Percentiles rank a stretch among this genome's conserved stretches.
These are phyloP conservation scores for Drosophila simulans DNA, from an alignment of 1,140 invertebrate species.

Conservation along the genomic window DNA sequence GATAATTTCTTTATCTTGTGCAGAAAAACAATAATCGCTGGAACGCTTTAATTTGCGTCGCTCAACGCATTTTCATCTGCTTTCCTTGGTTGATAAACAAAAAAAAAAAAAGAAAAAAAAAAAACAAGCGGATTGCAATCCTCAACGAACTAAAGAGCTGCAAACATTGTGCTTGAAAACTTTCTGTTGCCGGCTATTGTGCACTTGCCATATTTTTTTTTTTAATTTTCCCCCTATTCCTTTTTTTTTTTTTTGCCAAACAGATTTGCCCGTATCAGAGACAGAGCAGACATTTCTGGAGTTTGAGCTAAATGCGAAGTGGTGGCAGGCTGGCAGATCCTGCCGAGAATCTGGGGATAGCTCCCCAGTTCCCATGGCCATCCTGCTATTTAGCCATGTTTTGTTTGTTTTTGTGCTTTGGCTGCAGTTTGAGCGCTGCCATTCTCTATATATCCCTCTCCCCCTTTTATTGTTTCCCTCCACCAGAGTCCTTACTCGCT, in stretches of 20 bases:
- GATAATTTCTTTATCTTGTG: neutral
- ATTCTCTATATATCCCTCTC: neutral
- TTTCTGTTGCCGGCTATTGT: conserved; percentile 37
- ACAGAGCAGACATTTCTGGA: conserved; percentile 47
- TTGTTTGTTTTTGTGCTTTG: conserved; percentile 69
- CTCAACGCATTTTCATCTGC: neutral
- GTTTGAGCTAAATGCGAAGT: conserved; percentile 34
- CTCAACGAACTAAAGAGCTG: conserved; percentile 20
- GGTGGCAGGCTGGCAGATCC: conserved; percentile 4
- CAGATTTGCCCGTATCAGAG: conserved; percentile 69
- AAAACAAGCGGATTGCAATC: conserved; percentile 15
- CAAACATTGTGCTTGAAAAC: conserved; percentile 43
- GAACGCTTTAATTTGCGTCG: conserved; percentile 4
- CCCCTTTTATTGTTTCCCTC: conserved; percentile 5
- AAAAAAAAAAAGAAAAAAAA: neutral
- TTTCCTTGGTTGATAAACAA: neutral
- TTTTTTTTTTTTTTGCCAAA: conserved; percentile 40
- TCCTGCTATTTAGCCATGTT: conserved; percentile 73
- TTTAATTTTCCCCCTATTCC: conserved; percentile 6
- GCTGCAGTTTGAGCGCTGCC: conserved; percentile 33
- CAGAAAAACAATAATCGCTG: conserved; percentile 1
- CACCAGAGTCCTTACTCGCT: conserved; percentile 21
- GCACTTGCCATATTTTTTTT: conserved; percentile 2
- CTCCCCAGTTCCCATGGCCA: conserved; percentile 23
- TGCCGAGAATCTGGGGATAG: neutral